phyloP scores from a whole-genome alignment of 2,888 invertebrate species.

The Nomada fabriciana region DNA sequence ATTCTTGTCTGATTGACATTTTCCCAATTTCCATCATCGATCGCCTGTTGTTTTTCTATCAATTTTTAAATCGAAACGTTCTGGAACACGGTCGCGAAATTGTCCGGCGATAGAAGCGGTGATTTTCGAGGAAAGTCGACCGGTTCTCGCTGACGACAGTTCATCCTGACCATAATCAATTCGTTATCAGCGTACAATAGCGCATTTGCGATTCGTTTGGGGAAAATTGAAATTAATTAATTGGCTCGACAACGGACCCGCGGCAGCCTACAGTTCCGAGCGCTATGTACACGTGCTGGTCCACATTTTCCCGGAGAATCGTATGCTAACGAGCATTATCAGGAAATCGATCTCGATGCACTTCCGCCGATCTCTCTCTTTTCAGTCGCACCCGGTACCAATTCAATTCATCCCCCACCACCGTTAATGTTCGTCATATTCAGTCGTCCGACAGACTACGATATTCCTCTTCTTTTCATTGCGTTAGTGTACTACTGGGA shows the following conservation, averaged over 20 bases:
- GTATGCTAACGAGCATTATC: slow-evolving; percentile 76
- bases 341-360: slow-evolving; percentile 57
- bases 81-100: background rate
- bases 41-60: background rate
- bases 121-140: slow-evolving; percentile 27
- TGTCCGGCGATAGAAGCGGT: slow-evolving; percentile 7
- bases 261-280: slow-evolving; percentile 37
- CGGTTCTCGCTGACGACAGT: slow-evolving; percentile 52
- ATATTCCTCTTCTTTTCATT: background rate
- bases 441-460: background rate
- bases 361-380: slow-evolving; percentile 26
- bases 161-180: slow-evolving; percentile 75
- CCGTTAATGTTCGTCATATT: slow-evolving; percentile 22
- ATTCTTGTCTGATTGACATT: background rate
- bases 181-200: slow-evolving; percentile 76
- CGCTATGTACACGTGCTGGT: slow-evolving; percentile 40
- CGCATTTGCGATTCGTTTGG: slow-evolving; percentile 76
- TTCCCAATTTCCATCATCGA: background rate
- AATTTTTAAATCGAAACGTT: background rate
- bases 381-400: slow-evolving; percentile 27
- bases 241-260: slow-evolving; percentile 71
- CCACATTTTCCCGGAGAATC: slow-evolving; percentile 60
- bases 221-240: slow-evolving; percentile 81
- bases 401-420: slow-evolving; percentile 19
- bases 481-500: background rate